Percentiles rank a stretch among this genome's conserved stretches.
Evolutionary conservation across 1,140 invertebrate genomes (phyloP).

Genomic region (Ylistrum balloti): DNA sequence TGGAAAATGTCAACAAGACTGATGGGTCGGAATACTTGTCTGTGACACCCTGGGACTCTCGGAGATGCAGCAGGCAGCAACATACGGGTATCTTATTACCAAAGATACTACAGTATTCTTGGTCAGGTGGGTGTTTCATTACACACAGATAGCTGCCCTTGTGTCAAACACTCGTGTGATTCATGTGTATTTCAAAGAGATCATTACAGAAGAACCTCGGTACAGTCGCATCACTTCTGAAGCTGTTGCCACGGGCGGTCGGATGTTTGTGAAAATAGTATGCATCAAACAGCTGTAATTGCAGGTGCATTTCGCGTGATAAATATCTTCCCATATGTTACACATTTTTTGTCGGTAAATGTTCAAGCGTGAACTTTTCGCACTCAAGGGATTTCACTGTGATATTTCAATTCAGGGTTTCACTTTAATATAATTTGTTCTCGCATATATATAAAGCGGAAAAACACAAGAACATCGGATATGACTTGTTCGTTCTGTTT

Average conservation of each 20-base stretch:
- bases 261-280: not conserved
- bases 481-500: too few relatives aligned
- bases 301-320: constrained; percentile 18
- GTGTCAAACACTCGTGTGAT: constrained; percentile 21
- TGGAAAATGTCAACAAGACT: not conserved
- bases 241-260: constrained; percentile 22
- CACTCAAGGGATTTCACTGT: not conserved
- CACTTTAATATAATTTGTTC: too few relatives aligned
- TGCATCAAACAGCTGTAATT: not conserved
- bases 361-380: not conserved
- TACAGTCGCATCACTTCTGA: not conserved
- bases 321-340: not conserved
- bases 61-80: not conserved
- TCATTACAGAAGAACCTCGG: not conserved
- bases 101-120: not conserved
- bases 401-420: not conserved
- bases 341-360: not conserved
- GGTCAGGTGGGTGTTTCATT: constrained; percentile 22
- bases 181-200: constrained; percentile 2
- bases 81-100: not conserved
- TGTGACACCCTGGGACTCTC: constrained; percentile 7
- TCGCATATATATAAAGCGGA: too few relatives aligned
- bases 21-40: not conserved
- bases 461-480: too few relatives aligned
- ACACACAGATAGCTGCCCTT: not conserved